These are phyloP conservation scores for Yponomeuta plumbellus DNA, from an alignment of 2,888 invertebrate species.

Conservation along the genomic window DNA sequence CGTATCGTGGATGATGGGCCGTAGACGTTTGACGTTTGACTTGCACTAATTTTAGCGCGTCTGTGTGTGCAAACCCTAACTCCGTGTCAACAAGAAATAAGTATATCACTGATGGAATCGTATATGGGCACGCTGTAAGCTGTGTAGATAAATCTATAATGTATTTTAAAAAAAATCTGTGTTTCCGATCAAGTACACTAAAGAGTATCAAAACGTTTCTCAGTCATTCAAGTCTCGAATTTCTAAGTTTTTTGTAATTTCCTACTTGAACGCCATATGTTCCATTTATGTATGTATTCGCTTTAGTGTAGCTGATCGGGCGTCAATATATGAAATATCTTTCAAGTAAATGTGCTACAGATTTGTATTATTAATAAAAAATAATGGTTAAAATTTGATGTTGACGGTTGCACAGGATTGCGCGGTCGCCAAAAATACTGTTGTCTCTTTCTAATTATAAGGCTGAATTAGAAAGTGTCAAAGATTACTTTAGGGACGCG, in stretches of 20 bases:
- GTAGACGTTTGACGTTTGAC: not conserved
- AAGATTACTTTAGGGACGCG: slow-evolving; percentile 26
- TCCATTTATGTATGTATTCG: no score
- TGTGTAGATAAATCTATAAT: no score
- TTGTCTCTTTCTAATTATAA: slow-evolving; percentile 70
- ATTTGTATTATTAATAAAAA: slow-evolving; percentile 27
- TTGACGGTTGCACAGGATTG: slow-evolving; percentile 2
- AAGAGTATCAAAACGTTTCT: no score
- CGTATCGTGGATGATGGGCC: no score
- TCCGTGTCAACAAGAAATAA: not conserved
- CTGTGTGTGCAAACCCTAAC: not conserved
- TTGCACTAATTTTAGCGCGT: not conserved
- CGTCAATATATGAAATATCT: not conserved
- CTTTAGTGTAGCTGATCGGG: not conserved
- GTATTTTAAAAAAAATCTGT: no score
- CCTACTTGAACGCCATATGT: not conserved
- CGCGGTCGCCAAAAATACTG: slow-evolving; percentile 54
- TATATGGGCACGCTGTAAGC: no score
- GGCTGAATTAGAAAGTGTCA: slow-evolving; percentile 74
- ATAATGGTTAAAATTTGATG: slow-evolving; percentile 4
- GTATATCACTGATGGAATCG: not conserved
- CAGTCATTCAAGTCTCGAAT: no score
- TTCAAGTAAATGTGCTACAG: slow-evolving; percentile 21
- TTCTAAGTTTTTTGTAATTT: no score
- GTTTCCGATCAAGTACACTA: no score